Evolutionary conservation across 1,140 invertebrate genomes (phyloP), one percentile per base, ranked within the genome.

Genomic region (Branchinecta lynchi): DNA sequence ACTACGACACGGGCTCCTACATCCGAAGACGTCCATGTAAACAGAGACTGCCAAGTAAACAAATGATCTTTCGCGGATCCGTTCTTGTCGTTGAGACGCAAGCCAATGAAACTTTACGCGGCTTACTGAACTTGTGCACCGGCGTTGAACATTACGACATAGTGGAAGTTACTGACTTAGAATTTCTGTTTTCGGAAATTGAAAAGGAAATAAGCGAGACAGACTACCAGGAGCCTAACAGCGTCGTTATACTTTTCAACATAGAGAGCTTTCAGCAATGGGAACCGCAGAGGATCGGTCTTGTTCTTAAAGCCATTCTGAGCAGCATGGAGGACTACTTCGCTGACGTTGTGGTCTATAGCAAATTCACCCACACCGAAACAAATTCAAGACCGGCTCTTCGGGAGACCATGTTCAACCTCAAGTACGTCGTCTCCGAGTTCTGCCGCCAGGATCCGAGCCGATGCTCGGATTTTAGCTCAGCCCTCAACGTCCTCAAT

Each of bases 381-480:
- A 12, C 17, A 60, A 20, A 60, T 60, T 15, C 12, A 60, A 60
- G 6, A 15, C 51, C 51, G 17, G 45, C 43, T 21, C 51, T 44
- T 21, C 12, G 43, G 15, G 68, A 44, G 20, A 46, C 68, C 45
- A 44, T 45, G 15, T 68, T 45, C n/a, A 46, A 44, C 15, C 21
- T 68, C 10, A 68, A 68, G 46, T 45, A 68, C 20, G 44, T 68
- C 10, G 46, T 68, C 21, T 68, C 68, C 15, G 68, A 68, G 68
- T 68, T 45, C 45, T 68, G 68, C 21, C 68, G 68, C 17, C 21
- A 44, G 21, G 46, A 68, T n/a, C 44, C 68, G 7, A 21, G 43
- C 8, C 68, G 44, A 32, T 68, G 68, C n/a, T 45, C 68, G 9
- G 68, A 68, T 45, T 20, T 68, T n/a, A 45, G 68, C 45, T 45